A percentile compares a stretch with the other conserved stretches of the same genome.
These are phyloP conservation scores for Eurytoma adleriae DNA, from an alignment of 2,888 invertebrate species.

Conservation along the genomic window DNA sequence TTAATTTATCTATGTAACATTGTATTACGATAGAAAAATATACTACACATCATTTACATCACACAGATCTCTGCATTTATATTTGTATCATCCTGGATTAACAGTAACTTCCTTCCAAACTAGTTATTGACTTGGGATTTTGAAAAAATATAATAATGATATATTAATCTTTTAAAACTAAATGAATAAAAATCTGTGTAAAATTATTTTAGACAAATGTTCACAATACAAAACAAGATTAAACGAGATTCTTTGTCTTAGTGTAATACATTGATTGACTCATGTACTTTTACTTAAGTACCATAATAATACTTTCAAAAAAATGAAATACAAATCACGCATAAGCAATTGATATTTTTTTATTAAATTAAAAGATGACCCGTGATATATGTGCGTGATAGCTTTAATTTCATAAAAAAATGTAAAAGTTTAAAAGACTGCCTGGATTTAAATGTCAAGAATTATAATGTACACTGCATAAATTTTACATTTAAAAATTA, in stretches of 20 bases:
- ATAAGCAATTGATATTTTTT: constrained; percentile 23
- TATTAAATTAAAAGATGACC: constrained; percentile 18
- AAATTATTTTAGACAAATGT: constrained; percentile 25
- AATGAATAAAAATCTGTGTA: constrained; percentile 3
- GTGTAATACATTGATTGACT: constrained; percentile 31
- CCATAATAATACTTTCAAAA: constrained; percentile 41
- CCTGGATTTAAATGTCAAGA: constrained; percentile 25
- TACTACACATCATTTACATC: constrained; percentile 53
- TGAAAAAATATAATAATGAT: constrained; percentile 20
- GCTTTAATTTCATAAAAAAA: constrained; percentile 28
- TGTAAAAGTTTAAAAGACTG: constrained; percentile 32
- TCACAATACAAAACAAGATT: constrained; percentile 20
- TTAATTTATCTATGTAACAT: constrained; percentile 52
- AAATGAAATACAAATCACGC: constrained; percentile 34
- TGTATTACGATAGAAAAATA: constrained; percentile 55
- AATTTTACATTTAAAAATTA: constrained; percentile 26
- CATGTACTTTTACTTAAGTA: constrained; percentile 48
- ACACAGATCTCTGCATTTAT: constrained; percentile 37
- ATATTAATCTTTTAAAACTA: constrained; percentile 6
- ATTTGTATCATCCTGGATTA: constrained; percentile 28
- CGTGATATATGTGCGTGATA: constrained; percentile 28
- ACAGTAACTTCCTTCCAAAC: not conserved
- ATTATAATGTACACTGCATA: constrained; percentile 31
- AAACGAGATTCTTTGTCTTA: constrained; percentile 43
- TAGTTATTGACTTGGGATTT: not conserved